Percentiles rank a stretch among this genome's conserved stretches.
These are phyloP conservation scores for Labeo rohita DNA, from an alignment of 2,113 vertebrate genomes.

Conservation along the genomic window DNA sequence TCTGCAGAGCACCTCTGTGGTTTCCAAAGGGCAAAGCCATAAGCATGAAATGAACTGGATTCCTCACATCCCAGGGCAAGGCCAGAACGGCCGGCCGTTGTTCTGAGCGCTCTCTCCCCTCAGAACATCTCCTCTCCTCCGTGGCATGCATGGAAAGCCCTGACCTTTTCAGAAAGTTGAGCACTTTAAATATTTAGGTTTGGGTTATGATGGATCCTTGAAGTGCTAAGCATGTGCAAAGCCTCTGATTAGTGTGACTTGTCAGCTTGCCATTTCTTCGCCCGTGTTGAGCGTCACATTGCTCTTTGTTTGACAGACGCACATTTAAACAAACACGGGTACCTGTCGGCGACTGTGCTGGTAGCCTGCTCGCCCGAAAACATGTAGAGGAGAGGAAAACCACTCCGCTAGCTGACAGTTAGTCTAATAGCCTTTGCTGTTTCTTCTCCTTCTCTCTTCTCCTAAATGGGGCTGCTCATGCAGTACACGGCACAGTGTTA, in stretches of 20 bases:
- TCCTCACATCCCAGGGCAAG: slow-evolving; percentile 47
- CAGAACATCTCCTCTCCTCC: slow-evolving; percentile 40
- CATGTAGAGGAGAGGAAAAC: slow-evolving; percentile 72
- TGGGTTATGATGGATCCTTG: slow-evolving; percentile 80
- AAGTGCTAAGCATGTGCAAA: slow-evolving; percentile 76
- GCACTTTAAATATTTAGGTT: slow-evolving; percentile 85
- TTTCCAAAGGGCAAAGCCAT: slow-evolving; percentile 59
- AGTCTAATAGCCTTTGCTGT: slow-evolving; percentile 67
- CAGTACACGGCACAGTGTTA: not conserved
- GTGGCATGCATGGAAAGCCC: slow-evolving; percentile 76
- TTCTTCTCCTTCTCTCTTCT: slow-evolving; percentile 48
- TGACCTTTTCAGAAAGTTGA: slow-evolving; percentile 82
- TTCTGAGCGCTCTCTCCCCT: slow-evolving; percentile 15
- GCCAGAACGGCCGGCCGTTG: slow-evolving; percentile 23
- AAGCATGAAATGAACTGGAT: slow-evolving; percentile 57
- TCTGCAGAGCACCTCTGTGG: slow-evolving; percentile 36
- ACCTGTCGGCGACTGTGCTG: slow-evolving; percentile 72
- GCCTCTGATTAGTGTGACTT: slow-evolving; percentile 78
- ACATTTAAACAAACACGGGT: slow-evolving; percentile 81
- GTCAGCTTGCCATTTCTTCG: slow-evolving; percentile 73
- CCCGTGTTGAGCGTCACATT: slow-evolving; percentile 63
- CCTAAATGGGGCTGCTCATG: slow-evolving; percentile 40
- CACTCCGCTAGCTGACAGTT: slow-evolving; percentile 75
- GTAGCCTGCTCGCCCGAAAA: slow-evolving; percentile 66
- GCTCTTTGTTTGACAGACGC: slow-evolving; percentile 79